phyloP scores from a whole-genome alignment of 2,797 vertebrate species.

The Anabas testudineus region DNA sequence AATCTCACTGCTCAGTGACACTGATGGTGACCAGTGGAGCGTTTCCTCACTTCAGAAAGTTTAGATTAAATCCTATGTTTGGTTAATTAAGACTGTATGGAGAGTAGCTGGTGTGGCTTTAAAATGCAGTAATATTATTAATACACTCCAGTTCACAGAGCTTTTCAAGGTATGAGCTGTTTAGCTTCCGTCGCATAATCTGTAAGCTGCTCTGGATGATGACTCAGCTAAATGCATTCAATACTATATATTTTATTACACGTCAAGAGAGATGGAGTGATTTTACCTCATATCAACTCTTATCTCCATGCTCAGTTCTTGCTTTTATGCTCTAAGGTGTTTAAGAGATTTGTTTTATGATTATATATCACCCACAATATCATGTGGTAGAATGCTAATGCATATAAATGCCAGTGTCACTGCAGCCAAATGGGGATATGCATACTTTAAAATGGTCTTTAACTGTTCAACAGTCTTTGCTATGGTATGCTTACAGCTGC shows the following conservation, averaged over 20 bases:
- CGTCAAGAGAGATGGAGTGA: not conserved
- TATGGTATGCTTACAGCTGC: not conserved
- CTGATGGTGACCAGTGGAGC: constrained; percentile 31
- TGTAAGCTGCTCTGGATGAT: not conserved
- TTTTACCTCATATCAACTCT: constrained; percentile 10
- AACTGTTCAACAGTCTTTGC: not conserved
- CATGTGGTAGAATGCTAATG: not conserved
- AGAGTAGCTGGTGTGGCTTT: not conserved
- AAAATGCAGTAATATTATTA: not conserved
- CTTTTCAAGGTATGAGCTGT: not conserved
- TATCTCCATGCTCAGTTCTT: not conserved
- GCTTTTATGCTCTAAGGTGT: constrained; percentile 4
- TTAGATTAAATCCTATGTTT: constrained; percentile 14
- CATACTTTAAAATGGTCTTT: not conserved
- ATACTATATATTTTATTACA: not conserved
- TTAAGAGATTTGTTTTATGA: constrained; percentile 22
- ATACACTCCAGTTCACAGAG: not conserved
- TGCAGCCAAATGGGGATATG: not conserved
- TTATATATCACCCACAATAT: constrained; percentile 24
- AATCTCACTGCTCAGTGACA: constrained; percentile 35
- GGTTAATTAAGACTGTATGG: not conserved
- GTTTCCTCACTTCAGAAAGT: constrained; percentile 13
- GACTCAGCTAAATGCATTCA: constrained; percentile 19
- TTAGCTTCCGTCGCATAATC: constrained; percentile 5
- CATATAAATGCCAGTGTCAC: constrained; percentile 24